Conservation (phyloP, 2,888 invertebrate species). For the Macrosoma leucophasiata region DNA sequence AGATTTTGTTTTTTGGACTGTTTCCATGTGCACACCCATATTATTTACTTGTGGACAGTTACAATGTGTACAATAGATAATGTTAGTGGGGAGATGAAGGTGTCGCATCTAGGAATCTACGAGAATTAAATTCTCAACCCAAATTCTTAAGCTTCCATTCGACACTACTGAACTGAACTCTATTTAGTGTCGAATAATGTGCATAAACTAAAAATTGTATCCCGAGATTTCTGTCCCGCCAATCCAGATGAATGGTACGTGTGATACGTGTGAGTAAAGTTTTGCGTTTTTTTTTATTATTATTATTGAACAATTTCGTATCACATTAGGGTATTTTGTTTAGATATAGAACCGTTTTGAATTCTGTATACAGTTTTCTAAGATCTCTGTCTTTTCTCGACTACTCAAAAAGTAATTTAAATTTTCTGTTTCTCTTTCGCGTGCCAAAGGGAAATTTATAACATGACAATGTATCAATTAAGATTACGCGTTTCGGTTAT, state of each 20-base stretch:
- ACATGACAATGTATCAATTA: slow-evolving; percentile 55
- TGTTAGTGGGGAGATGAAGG: slow-evolving; percentile 23
- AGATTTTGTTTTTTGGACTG: too few species aligned
- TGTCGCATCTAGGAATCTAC: too few species aligned
- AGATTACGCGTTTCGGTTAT: slow-evolving; percentile 40
- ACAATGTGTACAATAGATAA: slow-evolving; percentile 26
- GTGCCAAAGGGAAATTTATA: slow-evolving; percentile 60
- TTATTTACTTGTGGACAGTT: slow-evolving; percentile 24
- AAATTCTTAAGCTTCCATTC: too few species aligned
- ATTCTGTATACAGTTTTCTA: slow-evolving; percentile 64
- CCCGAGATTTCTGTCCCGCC: slow-evolving; percentile 35
- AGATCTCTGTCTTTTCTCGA: slow-evolving; percentile 54
- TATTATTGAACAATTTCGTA: slow-evolving; percentile 33
- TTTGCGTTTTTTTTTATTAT: too few species aligned
- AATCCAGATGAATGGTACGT: slow-evolving; percentile 48
- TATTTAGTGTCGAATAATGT: too few species aligned
- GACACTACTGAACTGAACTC: too few species aligned
- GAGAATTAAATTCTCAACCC: too few species aligned
- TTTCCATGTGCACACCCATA: slow-evolving; percentile 10
- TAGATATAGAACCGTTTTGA: slow-evolving; percentile 40
- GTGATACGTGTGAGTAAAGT: too few species aligned
- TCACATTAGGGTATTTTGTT: slow-evolving; percentile 41
- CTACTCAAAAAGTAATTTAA: slow-evolving; percentile 32
- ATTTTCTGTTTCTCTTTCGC: slow-evolving; percentile 43
- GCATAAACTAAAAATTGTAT: too few species aligned